These are phyloP conservation scores for Cryptocephalus primarius DNA, from an alignment of 2,888 invertebrate species.

Conservation along the genomic window DNA sequence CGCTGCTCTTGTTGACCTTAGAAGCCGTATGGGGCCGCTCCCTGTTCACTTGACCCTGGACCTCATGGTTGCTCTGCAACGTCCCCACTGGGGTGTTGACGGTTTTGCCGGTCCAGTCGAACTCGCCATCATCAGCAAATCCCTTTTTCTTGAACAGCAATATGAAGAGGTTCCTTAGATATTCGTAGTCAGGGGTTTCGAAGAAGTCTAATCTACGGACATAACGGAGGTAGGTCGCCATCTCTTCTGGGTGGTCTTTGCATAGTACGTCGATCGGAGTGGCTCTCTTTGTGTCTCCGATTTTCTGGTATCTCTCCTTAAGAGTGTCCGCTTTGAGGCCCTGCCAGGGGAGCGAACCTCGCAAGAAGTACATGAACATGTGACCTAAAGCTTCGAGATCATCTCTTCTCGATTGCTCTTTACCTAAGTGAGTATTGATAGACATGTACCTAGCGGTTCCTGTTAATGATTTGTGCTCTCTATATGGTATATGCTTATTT, in stretches of 20 bases:
- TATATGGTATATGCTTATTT: constrained; percentile 99
- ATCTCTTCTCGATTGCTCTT: constrained; percentile 98
- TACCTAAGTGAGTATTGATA: constrained; percentile 99
- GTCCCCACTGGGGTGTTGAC: constrained; percentile 83
- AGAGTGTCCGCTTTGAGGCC: constrained; percentile 98
- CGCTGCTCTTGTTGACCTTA: constrained; percentile 54
- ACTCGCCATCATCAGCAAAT: constrained; percentile 82
- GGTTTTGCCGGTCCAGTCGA: constrained; percentile 87
- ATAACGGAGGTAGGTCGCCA: constrained; percentile 96
- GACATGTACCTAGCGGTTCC: constrained; percentile 98
- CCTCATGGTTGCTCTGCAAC: constrained; percentile 83
- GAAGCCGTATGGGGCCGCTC: constrained; percentile 33
- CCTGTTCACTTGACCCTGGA: constrained; percentile 82
- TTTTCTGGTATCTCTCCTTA: constrained; percentile 99
- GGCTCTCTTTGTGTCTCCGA: constrained; percentile 98
- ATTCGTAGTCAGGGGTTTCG: constrained; percentile 99
- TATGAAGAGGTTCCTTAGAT: constrained; percentile 89
- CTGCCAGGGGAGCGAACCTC: constrained; percentile 99
- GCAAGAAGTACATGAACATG: constrained; percentile 99
- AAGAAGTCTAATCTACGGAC: constrained; percentile 96
- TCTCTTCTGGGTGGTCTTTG: constrained; percentile 86
- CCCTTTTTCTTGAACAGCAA: constrained; percentile 82
- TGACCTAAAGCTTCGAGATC: constrained; percentile 97
- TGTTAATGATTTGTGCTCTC: constrained; percentile 99
- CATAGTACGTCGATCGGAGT: constrained; percentile 93